Evolutionary conservation across 2,113 vertebrate species (phyloP).

Genomic region (Callaeas wilsoni): DNA sequence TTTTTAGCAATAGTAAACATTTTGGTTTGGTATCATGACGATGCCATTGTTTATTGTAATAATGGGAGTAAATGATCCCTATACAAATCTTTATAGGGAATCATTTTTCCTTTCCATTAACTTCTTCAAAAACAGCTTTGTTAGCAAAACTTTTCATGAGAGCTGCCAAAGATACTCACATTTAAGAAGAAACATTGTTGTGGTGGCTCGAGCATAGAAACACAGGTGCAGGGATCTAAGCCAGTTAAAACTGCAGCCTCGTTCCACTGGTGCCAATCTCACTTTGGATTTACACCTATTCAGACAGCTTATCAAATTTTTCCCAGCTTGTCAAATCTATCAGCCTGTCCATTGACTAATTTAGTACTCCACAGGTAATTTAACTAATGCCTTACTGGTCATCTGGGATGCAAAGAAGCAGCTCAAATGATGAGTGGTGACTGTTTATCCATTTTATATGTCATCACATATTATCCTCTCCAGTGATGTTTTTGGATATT

Average conservation of each 20-base stretch:
- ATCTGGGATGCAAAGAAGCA: neutral
- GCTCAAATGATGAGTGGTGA: neutral
- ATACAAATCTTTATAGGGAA: neutral
- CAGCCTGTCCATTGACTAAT: neutral
- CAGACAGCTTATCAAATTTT: neutral
- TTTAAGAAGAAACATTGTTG: neutral
- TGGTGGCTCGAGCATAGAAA: rapidly evolving
- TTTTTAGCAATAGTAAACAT: neutral
- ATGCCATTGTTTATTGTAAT: neutral
- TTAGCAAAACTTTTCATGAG: neutral
- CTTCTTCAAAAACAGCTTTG: neutral
- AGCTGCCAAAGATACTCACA: neutral
- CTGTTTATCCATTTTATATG: neutral
- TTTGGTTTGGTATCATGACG: neutral
- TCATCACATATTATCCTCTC: neutral
- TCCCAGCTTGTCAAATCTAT: neutral
- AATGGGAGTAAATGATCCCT: slow-evolving; percentile 17
- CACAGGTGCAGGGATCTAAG: neutral
- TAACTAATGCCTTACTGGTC: neutral
- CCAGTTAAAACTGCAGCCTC: neutral
- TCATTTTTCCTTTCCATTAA: neutral
- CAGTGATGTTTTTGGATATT: neutral
- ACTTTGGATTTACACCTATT: neutral
- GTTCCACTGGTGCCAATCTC: neutral
- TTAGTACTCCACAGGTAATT: neutral